phyloP scores from a whole-genome alignment of 2,888 invertebrate genomes.

The Cinara cedri region DNA sequence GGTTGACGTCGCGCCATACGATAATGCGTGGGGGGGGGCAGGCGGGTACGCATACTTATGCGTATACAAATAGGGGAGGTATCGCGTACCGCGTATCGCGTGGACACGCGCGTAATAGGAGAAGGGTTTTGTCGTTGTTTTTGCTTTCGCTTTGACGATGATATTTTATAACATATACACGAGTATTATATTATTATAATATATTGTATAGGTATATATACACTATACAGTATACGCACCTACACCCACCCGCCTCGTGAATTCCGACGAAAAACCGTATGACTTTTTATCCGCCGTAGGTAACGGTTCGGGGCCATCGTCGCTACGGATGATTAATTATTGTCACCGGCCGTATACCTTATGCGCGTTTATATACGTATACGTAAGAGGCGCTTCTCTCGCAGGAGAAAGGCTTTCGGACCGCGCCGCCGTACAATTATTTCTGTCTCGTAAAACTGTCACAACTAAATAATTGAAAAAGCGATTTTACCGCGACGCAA shows the following conservation, averaged over 20 bases:
- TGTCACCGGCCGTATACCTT: neutral
- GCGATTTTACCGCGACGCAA: slow-evolving; percentile 21
- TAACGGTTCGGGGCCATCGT: neutral
- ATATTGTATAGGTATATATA: neutral
- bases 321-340: slow-evolving; percentile 37
- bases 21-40: neutral
- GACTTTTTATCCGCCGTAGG: slow-evolving; percentile 48
- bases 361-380: too few relatives aligned
- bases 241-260: neutral
- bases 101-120: neutral
- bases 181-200: too few relatives aligned
- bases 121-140: slow-evolving; percentile 21
- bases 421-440: slow-evolving; percentile 19
- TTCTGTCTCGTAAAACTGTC: slow-evolving; percentile 49
- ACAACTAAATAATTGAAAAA: slow-evolving; percentile 50
- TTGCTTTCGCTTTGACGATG: slow-evolving; percentile 8
- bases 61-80: too few relatives aligned
- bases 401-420: slow-evolving; percentile 22
- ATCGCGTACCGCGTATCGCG: neutral
- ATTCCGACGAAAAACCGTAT: slow-evolving; percentile 29
- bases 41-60: neutral
- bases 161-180: too few relatives aligned
- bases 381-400: neutral
- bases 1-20: slow-evolving; percentile 27
- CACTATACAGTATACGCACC: too few relatives aligned